phyloP scores from a whole-genome alignment of 2,797 vertebrate genomes.

The Sarcophilus harrisii region DNA sequence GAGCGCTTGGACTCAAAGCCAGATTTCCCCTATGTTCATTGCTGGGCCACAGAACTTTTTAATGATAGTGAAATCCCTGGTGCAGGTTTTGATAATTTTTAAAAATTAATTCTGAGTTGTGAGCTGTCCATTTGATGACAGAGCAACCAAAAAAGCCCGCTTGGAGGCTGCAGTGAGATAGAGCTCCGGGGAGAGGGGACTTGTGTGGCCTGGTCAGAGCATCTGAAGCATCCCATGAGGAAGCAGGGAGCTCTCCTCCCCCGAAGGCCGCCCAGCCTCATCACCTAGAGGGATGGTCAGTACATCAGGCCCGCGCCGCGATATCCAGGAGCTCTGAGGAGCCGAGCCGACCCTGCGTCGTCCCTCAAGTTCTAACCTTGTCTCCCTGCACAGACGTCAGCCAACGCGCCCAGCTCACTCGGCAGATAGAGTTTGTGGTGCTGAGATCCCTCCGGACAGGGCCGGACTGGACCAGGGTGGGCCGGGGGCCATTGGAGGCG shows the following conservation, averaged over 20 bases:
- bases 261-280: background rate
- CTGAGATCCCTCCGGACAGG: background rate
- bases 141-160: background rate
- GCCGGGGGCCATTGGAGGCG: background rate
- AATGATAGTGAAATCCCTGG: background rate
- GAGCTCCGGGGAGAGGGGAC: background rate
- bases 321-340: background rate
- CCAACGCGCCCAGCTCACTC: background rate
- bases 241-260: background rate
- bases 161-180: background rate
- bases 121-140: background rate
- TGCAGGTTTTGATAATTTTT: background rate
- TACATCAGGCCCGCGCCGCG: background rate
- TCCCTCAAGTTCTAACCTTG: background rate
- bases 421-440: background rate
- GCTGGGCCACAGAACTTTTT: background rate
- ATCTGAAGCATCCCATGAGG: background rate
- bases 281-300: too few relatives aligned
- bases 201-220: background rate
- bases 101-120: background rate
- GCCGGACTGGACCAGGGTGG: background rate
- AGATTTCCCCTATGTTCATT: background rate
- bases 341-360: background rate
- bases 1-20: background rate
- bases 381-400: background rate